These are phyloP conservation scores for Melieria picta DNA, from an alignment of 2,888 invertebrate genomes.

Conservation along the genomic window DNA sequence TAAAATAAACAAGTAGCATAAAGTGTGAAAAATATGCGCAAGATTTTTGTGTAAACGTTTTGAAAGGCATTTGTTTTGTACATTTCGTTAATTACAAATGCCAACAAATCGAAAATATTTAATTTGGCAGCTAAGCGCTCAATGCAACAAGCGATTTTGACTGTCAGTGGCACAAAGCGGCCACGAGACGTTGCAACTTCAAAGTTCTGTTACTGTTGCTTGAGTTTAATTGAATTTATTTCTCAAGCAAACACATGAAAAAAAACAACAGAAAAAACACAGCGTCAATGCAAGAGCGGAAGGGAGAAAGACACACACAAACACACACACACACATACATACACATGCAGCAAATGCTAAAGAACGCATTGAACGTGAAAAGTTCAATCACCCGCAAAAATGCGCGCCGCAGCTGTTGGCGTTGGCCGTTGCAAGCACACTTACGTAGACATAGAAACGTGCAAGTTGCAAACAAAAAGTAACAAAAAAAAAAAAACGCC, in stretches of 20 bases:
- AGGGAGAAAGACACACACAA: background rate
- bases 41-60: too few relatives aligned
- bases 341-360: background rate
- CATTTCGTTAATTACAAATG: too few relatives aligned
- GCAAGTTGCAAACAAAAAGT: conserved; percentile 14
- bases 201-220: conserved; percentile 5
- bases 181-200: too few relatives aligned
- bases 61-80: too few relatives aligned
- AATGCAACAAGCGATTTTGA: too few relatives aligned
- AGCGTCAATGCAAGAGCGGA: background rate
- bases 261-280: background rate
- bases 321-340: too few relatives aligned
- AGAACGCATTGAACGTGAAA: background rate
- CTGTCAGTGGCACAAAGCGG: too few relatives aligned
- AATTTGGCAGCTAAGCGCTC: too few relatives aligned
- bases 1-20: too few relatives aligned
- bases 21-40: too few relatives aligned
- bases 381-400: conserved; percentile 1
- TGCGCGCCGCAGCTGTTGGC: background rate
- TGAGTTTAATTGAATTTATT: conserved; percentile 46
- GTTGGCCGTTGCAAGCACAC: background rate
- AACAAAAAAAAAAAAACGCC: conserved; percentile 10
- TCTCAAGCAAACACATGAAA: conserved; percentile 38
- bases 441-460: background rate
- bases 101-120: too few relatives aligned